Percentiles rank a stretch among this genome's conserved stretches.
Conservation (phyloP, 2,113 vertebrate species). For the Ariopsis seemanni region DNA sequence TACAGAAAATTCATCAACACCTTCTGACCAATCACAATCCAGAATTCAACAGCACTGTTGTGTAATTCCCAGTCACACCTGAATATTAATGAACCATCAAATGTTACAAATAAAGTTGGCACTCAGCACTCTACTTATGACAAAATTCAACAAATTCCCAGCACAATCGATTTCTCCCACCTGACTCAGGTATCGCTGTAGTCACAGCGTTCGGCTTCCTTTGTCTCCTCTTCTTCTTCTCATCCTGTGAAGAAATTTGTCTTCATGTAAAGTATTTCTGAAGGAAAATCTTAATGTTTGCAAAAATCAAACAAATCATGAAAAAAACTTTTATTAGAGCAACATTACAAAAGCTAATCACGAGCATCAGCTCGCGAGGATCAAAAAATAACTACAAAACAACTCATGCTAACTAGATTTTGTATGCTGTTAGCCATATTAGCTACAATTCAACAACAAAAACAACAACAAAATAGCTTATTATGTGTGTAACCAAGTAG, state of each 20-base stretch:
- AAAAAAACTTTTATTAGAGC: neutral
- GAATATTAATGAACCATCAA: neutral
- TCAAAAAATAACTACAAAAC: neutral
- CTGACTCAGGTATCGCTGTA: conserved; percentile 18
- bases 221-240: conserved; percentile 4
- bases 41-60: neutral
- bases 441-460: neutral
- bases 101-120: no score
- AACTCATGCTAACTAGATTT: neutral
- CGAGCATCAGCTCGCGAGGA: neutral
- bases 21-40: neutral
- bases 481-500: neutral
- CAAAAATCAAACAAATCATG: neutral
- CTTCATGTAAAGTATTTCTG: neutral
- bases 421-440: neutral
- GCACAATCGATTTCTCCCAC: neutral
- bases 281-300: neutral
- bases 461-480: neutral
- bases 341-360: neutral
- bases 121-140: no score
- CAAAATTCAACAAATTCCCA: neutral
- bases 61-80: neutral
- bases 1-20: neutral
- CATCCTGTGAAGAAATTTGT: conserved; percentile 18
- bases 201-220: conserved; percentile 1